Conservation (phyloP, 2,888 invertebrate species). For the Ormia ochracea region DNA sequence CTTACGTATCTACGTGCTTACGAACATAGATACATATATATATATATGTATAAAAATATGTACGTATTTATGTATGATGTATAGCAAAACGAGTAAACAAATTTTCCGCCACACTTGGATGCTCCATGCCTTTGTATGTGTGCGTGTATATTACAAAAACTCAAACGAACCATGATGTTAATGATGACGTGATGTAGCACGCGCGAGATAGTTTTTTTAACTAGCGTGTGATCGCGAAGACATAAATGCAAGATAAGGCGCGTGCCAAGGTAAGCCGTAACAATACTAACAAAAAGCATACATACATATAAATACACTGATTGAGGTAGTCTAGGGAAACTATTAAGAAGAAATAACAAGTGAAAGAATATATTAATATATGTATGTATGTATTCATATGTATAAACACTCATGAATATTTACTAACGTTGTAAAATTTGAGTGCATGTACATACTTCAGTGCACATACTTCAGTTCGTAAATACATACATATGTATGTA, state of each 20-base stretch:
- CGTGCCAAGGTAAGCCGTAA: constrained; percentile 55
- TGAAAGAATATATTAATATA: constrained; percentile 6
- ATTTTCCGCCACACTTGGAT: constrained; percentile 48
- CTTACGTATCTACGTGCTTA: too few relatives aligned
- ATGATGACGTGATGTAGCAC: constrained; percentile 55
- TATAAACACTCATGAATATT: too few relatives aligned
- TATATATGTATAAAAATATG: too few relatives aligned
- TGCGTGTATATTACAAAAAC: constrained; percentile 44
- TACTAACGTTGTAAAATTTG: too few relatives aligned
- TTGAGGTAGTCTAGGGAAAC: background rate
- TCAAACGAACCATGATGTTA: constrained; percentile 55
- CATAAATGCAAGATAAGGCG: constrained; percentile 53
- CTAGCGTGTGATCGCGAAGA: constrained; percentile 42
- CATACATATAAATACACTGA: background rate
- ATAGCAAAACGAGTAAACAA: background rate
- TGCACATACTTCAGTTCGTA: too few relatives aligned
- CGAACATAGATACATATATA: too few relatives aligned
- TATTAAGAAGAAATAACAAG: constrained; percentile 2
- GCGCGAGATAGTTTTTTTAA: constrained; percentile 46
- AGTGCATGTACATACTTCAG: too few relatives aligned
- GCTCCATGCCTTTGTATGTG: constrained; percentile 24
- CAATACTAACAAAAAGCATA: constrained; percentile 26
- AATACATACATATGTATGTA: too few relatives aligned
- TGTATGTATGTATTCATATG: background rate
- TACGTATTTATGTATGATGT: background rate